Evolutionary conservation across 2,113 vertebrate species (phyloP).

Genomic region (Aegithalos caudatus): DNA sequence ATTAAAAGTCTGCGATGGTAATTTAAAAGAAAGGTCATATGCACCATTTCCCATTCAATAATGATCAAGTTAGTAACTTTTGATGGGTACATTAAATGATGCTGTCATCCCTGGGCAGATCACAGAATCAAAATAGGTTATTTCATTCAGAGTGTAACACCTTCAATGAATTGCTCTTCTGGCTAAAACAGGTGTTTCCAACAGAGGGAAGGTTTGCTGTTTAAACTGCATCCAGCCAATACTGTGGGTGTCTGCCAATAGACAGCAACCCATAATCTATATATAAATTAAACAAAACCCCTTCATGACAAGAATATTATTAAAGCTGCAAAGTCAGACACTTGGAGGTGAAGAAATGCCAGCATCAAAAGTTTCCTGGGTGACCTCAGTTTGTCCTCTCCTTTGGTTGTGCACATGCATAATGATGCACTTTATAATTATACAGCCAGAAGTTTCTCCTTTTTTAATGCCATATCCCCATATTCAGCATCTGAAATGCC

Average conservation of each 20-base stretch:
- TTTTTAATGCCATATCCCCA: not conserved
- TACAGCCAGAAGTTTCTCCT: not conserved
- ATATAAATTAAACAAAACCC: constrained; percentile 44
- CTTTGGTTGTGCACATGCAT: not conserved
- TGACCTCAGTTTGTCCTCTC: constrained; percentile 28
- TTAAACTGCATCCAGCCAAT: not conserved
- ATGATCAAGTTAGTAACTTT: not conserved
- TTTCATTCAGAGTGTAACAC: not conserved
- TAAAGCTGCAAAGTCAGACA: constrained; percentile 50
- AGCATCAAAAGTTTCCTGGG: not conserved
- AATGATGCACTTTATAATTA: constrained; percentile 23
- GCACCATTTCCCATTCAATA: not conserved
- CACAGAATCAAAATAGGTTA: not conserved
- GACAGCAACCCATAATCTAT: constrained; percentile 25
- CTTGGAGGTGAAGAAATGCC: constrained; percentile 2
- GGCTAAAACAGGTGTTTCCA: not conserved
- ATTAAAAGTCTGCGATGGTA: not conserved
- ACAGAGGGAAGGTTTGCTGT: not conserved
- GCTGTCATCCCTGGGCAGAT: not conserved
- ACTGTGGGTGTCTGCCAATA: not conserved
- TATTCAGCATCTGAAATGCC: not conserved
- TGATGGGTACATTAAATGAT: not conserved
- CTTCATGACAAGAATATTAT: constrained; percentile 26
- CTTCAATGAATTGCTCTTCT: not conserved
- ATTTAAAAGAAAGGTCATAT: constrained; percentile 28